Base-by-base conservation (phyloP, 2,113 vertebrate species). In the Spermophilus dauricus region DNA sequence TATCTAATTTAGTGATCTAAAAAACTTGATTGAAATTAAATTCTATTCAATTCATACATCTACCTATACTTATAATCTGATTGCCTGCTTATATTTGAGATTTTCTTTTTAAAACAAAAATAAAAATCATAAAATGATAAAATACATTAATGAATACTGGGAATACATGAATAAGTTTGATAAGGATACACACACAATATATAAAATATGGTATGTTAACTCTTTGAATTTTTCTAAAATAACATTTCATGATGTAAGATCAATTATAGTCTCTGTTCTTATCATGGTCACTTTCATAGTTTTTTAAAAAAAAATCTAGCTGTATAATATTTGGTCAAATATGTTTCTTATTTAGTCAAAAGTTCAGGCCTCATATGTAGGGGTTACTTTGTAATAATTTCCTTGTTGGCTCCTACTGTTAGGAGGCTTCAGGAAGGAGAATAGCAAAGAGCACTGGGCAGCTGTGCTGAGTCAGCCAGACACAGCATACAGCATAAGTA, bases 401-500 rank as follows among this genome's bases (percentile, higher is more conserved):
- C 1, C 8, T 39, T 39, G 4, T 45, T 48, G 51, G 48, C 39
- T 78, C 3, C 17, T 42, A 20, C 30, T 65, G 75, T 58, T 42
- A 17, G 56, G n/a, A 18, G 42, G 51, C 1, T 20, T 72, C 20
- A 32, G 12, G 39, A 39, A 20, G 14, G 8, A 77, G 26, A 70
- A 34, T 18, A 58, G 42, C 1, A 78, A 56, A 17, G 11, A 32
- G 3, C 37, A 0, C 17, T 28, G 63, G 20, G 16, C 7, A 30
- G 12, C 14, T 80, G 22, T 67, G 30, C 30, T 58, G 18, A 56
- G 61, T n/a, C 30, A 93, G 61, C 16, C n/a, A 34, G 17, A 28
- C 22, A 16, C 2, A 5, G 20, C 0, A 11, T 3, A 45, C 45
- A 45, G 28, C 0, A 4, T 3, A 56, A 34, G 24, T n/a, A 18